Evolutionary conservation across 2,888 invertebrate species (phyloP).

Genomic region (Nezara viridula): DNA sequence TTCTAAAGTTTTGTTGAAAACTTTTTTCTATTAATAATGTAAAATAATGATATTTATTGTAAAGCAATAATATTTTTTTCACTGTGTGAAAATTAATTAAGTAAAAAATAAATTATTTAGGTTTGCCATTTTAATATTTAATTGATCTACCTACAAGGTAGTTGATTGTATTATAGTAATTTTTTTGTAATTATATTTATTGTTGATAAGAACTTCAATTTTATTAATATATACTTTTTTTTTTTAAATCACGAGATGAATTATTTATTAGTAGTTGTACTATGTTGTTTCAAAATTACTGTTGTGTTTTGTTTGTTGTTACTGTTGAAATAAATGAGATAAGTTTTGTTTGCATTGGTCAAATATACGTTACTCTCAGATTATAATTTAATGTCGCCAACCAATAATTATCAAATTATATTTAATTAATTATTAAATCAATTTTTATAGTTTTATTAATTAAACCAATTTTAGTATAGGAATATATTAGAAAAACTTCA

Average conservation of each 20-base stretch:
- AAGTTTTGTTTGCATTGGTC: background rate
- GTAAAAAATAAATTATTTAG: background rate
- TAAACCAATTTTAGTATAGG: background rate
- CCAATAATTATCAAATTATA: background rate
- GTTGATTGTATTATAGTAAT: background rate
- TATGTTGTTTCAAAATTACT: background rate
- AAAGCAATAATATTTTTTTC: background rate
- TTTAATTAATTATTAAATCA: background rate
- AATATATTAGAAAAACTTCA: background rate
- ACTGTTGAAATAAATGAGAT: background rate
- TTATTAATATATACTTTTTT: background rate
- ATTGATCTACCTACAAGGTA: background rate
- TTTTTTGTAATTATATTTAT: conserved; percentile 25
- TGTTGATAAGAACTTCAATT: background rate
- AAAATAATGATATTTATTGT: background rate
- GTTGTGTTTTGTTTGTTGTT: background rate
- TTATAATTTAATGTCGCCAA: background rate
- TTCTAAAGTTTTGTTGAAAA: background rate
- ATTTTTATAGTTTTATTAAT: background rate
- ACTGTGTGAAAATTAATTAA: background rate
- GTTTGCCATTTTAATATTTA: background rate
- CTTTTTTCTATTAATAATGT: background rate
- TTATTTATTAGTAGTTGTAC: background rate
- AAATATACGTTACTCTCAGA: background rate
- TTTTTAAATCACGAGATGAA: background rate